Conservation (phyloP, 1,140 invertebrate genomes). For the Ceratosolen fusciceps region DNA sequence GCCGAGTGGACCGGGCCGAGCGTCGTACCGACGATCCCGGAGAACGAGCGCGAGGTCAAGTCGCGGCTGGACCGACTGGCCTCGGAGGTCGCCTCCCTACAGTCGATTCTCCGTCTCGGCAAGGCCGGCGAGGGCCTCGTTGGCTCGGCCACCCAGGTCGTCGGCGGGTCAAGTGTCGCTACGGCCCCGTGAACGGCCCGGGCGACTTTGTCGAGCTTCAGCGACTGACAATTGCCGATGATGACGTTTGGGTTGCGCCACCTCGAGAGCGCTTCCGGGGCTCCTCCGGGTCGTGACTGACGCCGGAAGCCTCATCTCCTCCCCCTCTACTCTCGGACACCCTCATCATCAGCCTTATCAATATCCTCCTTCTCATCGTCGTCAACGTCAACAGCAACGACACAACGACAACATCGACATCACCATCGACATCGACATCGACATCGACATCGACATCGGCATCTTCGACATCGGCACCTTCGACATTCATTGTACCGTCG, state of each 20-base stretch:
- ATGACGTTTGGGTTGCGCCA: conserved; percentile 4
- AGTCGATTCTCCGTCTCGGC: conserved; percentile 76
- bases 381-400: no score
- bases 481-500: no score
- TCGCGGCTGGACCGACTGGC: conserved; percentile 87
- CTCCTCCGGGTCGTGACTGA: conserved; percentile 34
- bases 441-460: no score
- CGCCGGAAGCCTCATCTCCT: not conserved
- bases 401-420: no score
- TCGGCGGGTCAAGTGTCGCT: not conserved
- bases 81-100: conserved; percentile 91
- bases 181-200: conserved; percentile 28
- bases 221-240: conserved; percentile 33
- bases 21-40: conserved; percentile 66
- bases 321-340: no score
- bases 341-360: no score
- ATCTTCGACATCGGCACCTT: no score
- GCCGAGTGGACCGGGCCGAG: conserved; percentile 74
- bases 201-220: conserved; percentile 18
- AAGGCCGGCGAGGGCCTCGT: conserved; percentile 57
- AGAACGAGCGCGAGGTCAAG: conserved; percentile 83
- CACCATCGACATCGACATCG: no score
- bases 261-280: not conserved
- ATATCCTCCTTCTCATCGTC: no score
- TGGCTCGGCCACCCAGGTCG: conserved; percentile 41